Conservation (phyloP, 2,888 invertebrate genomes). For the Drosophila trichaetosa region DNA sequence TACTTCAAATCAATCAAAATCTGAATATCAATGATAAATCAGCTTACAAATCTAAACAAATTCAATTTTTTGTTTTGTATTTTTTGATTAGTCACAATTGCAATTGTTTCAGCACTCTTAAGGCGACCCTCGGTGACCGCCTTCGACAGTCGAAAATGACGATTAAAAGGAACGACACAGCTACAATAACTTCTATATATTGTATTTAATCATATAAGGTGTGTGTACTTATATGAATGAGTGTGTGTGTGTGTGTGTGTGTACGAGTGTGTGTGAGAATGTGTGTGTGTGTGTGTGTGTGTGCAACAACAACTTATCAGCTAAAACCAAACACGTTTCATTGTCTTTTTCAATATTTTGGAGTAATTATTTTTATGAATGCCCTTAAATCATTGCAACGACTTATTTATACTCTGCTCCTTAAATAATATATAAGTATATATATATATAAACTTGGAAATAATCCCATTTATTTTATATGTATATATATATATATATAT, state of each 20-base stretch:
- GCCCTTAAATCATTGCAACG: not conserved
- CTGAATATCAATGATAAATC: not conserved
- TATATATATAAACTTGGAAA: not conserved
- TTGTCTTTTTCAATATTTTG: conserved; percentile 76
- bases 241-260: conserved; percentile 16
- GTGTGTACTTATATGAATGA: conserved; percentile 63
- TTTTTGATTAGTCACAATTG: not conserved
- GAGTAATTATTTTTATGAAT: conserved; percentile 66
- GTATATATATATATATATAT: not conserved
- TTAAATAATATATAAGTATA: not conserved
- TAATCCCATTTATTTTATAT: not conserved
- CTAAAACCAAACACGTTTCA: conserved; percentile 76
- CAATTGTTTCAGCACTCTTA: conserved; percentile 19
- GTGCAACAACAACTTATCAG: conserved; percentile 66
- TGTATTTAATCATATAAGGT: conserved; percentile 79
- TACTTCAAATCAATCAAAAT: not conserved
- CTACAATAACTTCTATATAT: conserved; percentile 60
- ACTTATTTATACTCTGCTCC: conserved; percentile 20
- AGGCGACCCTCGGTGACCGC: conserved; percentile 47
- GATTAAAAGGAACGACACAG: conserved; percentile 60
- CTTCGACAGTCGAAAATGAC: conserved; percentile 56
- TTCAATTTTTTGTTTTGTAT: not conserved
- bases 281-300: conserved; percentile 38
- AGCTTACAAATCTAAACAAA: not conserved
- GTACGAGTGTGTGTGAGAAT: conserved; percentile 6